These are phyloP conservation scores for Bostrychus sinensis DNA, from an alignment of 2,113 vertebrate species.

Conservation along the genomic window DNA sequence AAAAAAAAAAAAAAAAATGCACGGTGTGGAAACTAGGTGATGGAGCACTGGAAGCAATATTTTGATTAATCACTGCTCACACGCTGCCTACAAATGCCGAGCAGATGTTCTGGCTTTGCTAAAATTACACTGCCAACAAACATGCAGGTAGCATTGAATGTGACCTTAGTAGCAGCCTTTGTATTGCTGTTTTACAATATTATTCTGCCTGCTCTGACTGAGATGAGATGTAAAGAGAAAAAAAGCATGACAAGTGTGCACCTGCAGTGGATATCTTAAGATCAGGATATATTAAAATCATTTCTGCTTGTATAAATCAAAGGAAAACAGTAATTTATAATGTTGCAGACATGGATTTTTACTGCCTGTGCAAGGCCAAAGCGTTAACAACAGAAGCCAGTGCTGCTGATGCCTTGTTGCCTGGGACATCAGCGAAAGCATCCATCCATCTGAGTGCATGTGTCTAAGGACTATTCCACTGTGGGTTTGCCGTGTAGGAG, in stretches of 20 bases:
- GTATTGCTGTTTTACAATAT: slow-evolving; percentile 31
- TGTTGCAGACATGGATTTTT: slow-evolving; percentile 39
- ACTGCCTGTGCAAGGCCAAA: slow-evolving; percentile 15
- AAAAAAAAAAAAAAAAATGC: slow-evolving; percentile 9
- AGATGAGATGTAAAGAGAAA: slow-evolving; percentile 34
- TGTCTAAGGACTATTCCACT: slow-evolving; percentile 63
- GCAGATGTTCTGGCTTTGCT: slow-evolving; percentile 72
- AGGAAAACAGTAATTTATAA: slow-evolving; percentile 30
- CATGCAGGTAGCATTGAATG: slow-evolving; percentile 60
- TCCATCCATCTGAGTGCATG: slow-evolving; percentile 65
- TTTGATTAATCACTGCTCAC: slow-evolving; percentile 67
- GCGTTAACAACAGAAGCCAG: slow-evolving; percentile 26
- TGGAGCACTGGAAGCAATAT: slow-evolving; percentile 38
- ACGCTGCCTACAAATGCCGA: slow-evolving; percentile 63
- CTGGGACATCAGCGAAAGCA: slow-evolving; percentile 64
- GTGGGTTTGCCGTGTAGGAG: slow-evolving; percentile 51
- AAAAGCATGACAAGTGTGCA: slow-evolving; percentile 44
- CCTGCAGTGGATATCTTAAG: slow-evolving; percentile 27
- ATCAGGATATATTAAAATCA: slow-evolving; percentile 27
- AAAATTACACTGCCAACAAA: slow-evolving; percentile 69
- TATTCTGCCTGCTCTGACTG: slow-evolving; percentile 43
- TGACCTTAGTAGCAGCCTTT: slow-evolving; percentile 46
- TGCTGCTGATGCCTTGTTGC: slow-evolving; percentile 58
- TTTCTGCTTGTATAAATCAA: slow-evolving; percentile 1
- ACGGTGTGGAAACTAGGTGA: slow-evolving; percentile 35